Evolutionary conservation across 1,140 invertebrate species (phyloP).

Genomic region (Microvelia longipes): DNA sequence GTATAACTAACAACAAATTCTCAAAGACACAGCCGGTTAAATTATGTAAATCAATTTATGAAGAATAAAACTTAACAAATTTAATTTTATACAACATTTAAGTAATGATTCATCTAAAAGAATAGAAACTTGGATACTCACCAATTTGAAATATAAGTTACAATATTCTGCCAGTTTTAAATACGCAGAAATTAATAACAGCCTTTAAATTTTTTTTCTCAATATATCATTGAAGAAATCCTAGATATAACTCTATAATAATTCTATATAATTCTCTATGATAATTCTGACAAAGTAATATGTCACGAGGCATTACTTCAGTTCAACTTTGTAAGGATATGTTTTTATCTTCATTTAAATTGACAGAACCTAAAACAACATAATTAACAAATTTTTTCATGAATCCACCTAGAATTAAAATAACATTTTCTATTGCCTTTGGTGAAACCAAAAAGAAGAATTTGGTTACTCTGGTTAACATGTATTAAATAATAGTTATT

Average conservation of each 20-base stretch:
- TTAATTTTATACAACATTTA: neutral
- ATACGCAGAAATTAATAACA: neutral
- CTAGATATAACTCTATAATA: neutral
- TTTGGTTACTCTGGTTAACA: no score
- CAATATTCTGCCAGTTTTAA: neutral
- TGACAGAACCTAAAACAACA: no score
- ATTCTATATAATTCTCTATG: neutral
- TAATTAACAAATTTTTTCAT: neutral
- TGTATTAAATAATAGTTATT: no score
- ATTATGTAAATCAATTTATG: neutral
- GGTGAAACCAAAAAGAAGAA: no score
- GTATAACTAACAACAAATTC: no score
- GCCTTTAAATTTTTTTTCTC: neutral
- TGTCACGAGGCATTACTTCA: neutral
- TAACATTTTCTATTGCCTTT: no score
- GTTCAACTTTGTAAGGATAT: neutral
- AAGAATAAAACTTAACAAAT: neutral
- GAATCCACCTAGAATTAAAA: no score
- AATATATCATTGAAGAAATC: neutral
- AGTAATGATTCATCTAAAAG: neutral
- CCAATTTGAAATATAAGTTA: neutral
- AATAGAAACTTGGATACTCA: neutral
- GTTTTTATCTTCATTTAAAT: neutral
- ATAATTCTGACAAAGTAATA: neutral
- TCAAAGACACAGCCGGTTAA: neutral